Evolutionary conservation across 2,113 vertebrate genomes (phyloP).

Genomic region (Dromiciops gliroides): DNA sequence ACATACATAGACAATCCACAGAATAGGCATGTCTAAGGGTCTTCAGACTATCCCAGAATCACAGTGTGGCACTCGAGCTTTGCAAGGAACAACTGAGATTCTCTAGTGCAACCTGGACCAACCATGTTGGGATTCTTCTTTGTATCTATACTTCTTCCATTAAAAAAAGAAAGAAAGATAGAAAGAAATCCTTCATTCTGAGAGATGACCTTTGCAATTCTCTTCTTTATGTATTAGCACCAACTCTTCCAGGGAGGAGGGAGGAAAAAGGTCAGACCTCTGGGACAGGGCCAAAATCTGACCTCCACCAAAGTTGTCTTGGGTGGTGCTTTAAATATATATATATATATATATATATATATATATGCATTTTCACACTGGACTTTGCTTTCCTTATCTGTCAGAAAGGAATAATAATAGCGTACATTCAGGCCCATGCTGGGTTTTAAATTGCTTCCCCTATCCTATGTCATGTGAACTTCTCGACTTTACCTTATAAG

Average conservation of each 20-base stretch:
- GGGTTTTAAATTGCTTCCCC: neutral
- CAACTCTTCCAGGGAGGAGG: neutral
- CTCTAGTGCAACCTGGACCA: neutral
- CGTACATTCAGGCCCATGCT: neutral
- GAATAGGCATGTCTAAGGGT: neutral
- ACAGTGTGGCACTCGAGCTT: neutral
- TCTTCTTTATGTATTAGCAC: neutral
- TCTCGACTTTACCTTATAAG: neutral
- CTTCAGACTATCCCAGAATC: neutral
- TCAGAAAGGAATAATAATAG: neutral
- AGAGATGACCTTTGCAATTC: neutral
- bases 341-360: no score
- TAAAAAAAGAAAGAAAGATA: neutral
- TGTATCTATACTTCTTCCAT: neutral
- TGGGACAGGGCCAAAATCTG: neutral
- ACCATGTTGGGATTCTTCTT: neutral
- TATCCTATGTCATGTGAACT: neutral
- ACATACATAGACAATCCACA: constrained; percentile 12
- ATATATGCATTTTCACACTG: neutral
- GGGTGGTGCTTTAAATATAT: no score
- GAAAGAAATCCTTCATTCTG: neutral
- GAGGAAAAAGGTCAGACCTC: neutral
- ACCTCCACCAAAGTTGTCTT: neutral
- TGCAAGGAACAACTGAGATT: neutral
- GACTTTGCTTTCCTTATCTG: neutral